Conservation (phyloP, 2,888 invertebrate species). For the Xylota sylvarum region DNA sequence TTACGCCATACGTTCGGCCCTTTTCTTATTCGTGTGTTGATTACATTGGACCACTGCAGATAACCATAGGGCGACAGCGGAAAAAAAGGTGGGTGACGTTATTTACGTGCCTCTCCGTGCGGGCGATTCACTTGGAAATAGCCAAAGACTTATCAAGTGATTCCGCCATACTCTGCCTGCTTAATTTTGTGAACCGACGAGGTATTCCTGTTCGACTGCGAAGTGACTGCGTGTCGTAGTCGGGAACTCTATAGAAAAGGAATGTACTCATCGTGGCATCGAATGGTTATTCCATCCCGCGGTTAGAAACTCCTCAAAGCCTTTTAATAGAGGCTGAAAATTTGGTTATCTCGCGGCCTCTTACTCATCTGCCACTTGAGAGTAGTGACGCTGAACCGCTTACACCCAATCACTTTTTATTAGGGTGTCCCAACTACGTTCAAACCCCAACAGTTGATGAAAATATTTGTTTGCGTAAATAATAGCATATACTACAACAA, state of each 20-base stretch:
- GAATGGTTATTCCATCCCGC: slow-evolving; percentile 72
- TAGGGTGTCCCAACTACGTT: slow-evolving; percentile 62
- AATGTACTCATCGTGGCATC: slow-evolving; percentile 50
- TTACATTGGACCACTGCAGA: slow-evolving; percentile 10
- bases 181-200: slow-evolving; percentile 61
- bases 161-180: slow-evolving; percentile 47
- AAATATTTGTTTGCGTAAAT: slow-evolving; percentile 45
- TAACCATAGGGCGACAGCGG: slow-evolving; percentile 38
- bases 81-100: slow-evolving; percentile 76
- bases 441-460: slow-evolving; percentile 62
- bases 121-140: slow-evolving; percentile 57
- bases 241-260: slow-evolving; percentile 18
- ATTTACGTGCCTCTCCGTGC: slow-evolving; percentile 48
- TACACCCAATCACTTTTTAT: slow-evolving; percentile 64
- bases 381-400: slow-evolving; percentile 43
- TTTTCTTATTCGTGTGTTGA: slow-evolving; percentile 72
- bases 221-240: slow-evolving; percentile 26
- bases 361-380: slow-evolving; percentile 35
- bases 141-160: slow-evolving; percentile 57
- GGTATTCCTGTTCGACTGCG: slow-evolving; percentile 47
- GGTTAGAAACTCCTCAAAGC: slow-evolving; percentile 64
- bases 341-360: slow-evolving; percentile 57
- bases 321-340: slow-evolving; percentile 66
- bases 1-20: slow-evolving; percentile 58
- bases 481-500: slow-evolving; percentile 69